Base-by-base conservation (phyloP, 2,797 vertebrate genomes). In the Poeciliopsis turneri region DNA sequence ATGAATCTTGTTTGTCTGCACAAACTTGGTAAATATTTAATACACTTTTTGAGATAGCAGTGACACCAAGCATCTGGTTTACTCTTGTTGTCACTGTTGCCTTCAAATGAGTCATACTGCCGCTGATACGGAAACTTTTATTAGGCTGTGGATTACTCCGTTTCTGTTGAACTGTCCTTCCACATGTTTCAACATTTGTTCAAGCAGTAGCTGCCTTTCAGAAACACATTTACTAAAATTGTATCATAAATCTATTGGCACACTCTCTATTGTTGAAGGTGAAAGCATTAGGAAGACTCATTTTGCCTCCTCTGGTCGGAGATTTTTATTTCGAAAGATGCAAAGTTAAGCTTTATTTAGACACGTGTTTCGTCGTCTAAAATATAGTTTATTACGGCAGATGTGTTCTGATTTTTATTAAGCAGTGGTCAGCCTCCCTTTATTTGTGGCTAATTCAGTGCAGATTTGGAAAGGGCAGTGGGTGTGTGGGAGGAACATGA, bases 401-500 rank as follows among this genome's bases (percentile, higher is more conserved):
- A 77, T 43, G 6, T 80, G 45, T 11, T 85, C n/a, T 55, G 9
- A 61, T 43, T 81, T 78, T 55, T 69, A 70, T 61, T 23, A 74
- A 57, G 12, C 64, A 51, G 8, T 12, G 23, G 6, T 51, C 25
- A 4, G 5, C 72, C 23, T 70, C 30, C 13, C 30, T 23, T 77
- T 25, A 78, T 83, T 36, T 45, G 69, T 5, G 8, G 20, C 66
- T 84, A 80, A 82, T 73, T 69, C 80, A 68, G 55, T 30, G 11
- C 49, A 68, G 64, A 78, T 71, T 72, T 4, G 12, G 18, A 74
- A 49, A 39, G 61, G n/a, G 73, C 25, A 23, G 46, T 71, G 45
- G 77, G 55, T 15, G 33, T 23, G 11, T 43, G 6, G 46, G 71
- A 79, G 49, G 39, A 57, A 25, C 0, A 6, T 70, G 47, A 69